Conservation (phyloP, 2,113 vertebrate species). For the Syngnathoides biaculeatus region DNA sequence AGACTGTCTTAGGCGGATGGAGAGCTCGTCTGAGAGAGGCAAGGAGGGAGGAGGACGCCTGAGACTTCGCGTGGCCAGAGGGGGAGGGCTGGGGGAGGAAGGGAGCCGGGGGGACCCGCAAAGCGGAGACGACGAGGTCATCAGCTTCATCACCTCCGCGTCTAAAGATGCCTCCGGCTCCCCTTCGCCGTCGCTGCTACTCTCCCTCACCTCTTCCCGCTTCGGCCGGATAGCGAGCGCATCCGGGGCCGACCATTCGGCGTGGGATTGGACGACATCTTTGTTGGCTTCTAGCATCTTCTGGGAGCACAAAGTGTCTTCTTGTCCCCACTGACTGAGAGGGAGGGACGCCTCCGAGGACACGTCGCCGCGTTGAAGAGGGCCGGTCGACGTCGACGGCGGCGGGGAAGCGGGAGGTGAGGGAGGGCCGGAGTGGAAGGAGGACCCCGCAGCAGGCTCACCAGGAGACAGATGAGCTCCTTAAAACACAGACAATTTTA, state of each 20-base stretch:
- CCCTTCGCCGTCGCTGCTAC: neutral
- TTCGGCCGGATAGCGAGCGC: slow-evolving; percentile 8
- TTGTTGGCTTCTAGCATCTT: slow-evolving; percentile 28
- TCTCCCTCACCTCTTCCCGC: slow-evolving; percentile 1
- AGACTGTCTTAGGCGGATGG: slow-evolving; percentile 73
- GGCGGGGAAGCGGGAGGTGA: neutral
- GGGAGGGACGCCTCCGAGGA: slow-evolving; percentile 17
- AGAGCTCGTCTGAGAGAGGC: slow-evolving; percentile 60
- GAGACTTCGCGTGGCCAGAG: slow-evolving; percentile 23
- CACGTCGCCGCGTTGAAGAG: slow-evolving; percentile 16
- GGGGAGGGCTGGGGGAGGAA: slow-evolving; percentile 64
- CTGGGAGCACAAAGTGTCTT: neutral
- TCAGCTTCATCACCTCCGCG: slow-evolving; percentile 60
- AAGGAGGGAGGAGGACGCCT: slow-evolving; percentile 61
- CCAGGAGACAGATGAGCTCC: slow-evolving; percentile 17
- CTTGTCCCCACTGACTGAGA: neutral
- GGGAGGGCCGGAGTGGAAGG: neutral
- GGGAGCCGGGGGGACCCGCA: slow-evolving; percentile 69
- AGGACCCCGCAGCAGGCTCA: neutral
- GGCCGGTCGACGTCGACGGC: too few species aligned
- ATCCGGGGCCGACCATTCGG: accelerated
- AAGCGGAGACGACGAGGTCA: slow-evolving; percentile 31
- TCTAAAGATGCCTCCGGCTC: slow-evolving; percentile 54
- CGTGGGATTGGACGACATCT: slow-evolving; percentile 24
- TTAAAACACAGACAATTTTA: slow-evolving; percentile 17